Evolutionary conservation across 2,113 vertebrate species (phyloP).

Genomic region (Haliaeetus leucogaster): DNA sequence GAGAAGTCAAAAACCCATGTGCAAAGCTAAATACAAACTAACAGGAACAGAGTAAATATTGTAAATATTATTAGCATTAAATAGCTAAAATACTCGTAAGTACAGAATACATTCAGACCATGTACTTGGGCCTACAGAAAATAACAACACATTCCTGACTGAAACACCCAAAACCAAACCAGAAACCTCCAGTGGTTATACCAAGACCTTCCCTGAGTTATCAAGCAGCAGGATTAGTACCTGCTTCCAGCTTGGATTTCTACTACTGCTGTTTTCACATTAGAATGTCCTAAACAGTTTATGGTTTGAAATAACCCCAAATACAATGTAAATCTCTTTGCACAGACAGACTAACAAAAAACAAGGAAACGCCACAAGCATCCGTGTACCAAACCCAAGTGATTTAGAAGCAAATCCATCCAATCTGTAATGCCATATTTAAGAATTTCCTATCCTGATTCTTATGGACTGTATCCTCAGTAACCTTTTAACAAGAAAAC

Average conservation of each 20-base stretch:
- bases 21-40: conserved; percentile 2
- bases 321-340: neutral
- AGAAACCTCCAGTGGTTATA: neutral
- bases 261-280: neutral
- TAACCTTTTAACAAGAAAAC: neutral
- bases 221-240: neutral
- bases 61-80: neutral
- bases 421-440: neutral
- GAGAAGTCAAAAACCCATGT: neutral
- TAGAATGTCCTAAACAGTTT: neutral
- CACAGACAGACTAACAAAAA: neutral
- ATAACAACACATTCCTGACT: neutral
- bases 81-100: neutral
- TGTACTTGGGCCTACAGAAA: neutral
- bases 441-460: neutral
- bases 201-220: neutral
- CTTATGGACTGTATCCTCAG: neutral
- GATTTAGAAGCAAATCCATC: neutral
- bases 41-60: neutral
- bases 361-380: neutral
- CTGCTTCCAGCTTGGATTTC: neutral
- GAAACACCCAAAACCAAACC: neutral
- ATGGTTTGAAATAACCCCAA: conserved; percentile 16
- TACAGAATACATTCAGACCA: neutral
- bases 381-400: neutral